phyloP scores from a whole-genome alignment of 2,797 vertebrate species.

The Falco rusticolus region DNA sequence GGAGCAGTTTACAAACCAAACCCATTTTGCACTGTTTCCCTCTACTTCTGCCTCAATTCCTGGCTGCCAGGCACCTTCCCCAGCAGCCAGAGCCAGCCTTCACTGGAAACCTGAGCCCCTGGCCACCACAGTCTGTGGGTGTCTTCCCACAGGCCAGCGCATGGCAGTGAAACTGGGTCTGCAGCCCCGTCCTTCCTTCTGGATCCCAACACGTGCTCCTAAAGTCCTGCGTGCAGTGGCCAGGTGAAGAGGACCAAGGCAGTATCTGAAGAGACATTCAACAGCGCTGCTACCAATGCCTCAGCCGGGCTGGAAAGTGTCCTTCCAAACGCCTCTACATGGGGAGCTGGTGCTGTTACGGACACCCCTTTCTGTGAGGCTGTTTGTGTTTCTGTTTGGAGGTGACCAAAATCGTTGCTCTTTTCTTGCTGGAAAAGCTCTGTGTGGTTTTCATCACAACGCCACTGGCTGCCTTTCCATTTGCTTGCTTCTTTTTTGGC shows the following conservation, averaged over 20 bases:
- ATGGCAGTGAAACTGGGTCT: background rate
- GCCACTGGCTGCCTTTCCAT: background rate
- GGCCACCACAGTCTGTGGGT: background rate
- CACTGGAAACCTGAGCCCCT: background rate
- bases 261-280: too few relatives aligned
- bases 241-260: accelerated
- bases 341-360: background rate
- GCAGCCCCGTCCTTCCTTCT: accelerated
- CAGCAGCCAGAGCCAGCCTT: background rate
- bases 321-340: background rate
- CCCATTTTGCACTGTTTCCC: accelerated
- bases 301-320: background rate
- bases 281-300: background rate
- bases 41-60: accelerated
- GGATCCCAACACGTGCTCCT: accelerated
- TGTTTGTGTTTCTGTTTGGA: background rate
- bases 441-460: background rate
- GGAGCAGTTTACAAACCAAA: background rate
- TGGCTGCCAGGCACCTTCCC: too few relatives aligned
- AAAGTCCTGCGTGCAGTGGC: background rate
- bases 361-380: background rate
- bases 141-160: background rate
- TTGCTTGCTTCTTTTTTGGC: background rate
- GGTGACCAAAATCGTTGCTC: background rate
- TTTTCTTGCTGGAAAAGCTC: background rate